phyloP scores from a whole-genome alignment of 1,140 invertebrate species.

The Piezodorus guildinii region DNA sequence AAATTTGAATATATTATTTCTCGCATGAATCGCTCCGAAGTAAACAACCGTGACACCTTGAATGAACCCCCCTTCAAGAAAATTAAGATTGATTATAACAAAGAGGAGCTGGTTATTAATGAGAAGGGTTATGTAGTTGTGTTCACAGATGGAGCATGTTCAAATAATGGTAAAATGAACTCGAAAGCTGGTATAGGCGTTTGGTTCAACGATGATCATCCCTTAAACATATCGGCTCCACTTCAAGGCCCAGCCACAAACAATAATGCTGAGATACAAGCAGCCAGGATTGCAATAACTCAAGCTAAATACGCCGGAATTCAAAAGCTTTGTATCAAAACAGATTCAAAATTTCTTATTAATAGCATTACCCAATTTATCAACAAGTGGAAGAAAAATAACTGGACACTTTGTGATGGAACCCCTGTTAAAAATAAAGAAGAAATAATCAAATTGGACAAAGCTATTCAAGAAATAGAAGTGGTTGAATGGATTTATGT shows the following conservation, averaged over 20 bases:
- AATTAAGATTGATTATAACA: too few relatives aligned
- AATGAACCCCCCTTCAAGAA: too few relatives aligned
- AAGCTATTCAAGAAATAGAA: conserved; percentile 45
- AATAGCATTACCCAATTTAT: conserved; percentile 81
- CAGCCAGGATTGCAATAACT: conserved; percentile 68
- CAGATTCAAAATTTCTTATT: conserved; percentile 88
- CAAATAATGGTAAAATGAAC: conserved; percentile 56
- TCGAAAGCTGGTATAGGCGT: conserved; percentile 90
- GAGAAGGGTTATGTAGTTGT: conserved; percentile 55
- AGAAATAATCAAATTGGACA: conserved; percentile 70
- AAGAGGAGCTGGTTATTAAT: not conserved
- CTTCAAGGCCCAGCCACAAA: conserved; percentile 77
- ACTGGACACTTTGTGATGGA: conserved; percentile 62
- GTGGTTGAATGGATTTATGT: conserved; percentile 62
- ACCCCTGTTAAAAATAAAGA: conserved; percentile 71
- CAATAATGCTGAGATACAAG: conserved; percentile 97
- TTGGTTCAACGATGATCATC: conserved; percentile 73
- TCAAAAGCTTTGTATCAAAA: conserved; percentile 63
- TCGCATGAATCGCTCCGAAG: too few relatives aligned
- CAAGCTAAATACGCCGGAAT: conserved; percentile 54
- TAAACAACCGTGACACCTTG: too few relatives aligned
- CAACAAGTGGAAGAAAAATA: conserved; percentile 69
- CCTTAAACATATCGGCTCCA: conserved; percentile 68
- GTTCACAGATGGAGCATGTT: conserved; percentile 84
- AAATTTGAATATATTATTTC: too few relatives aligned